A percentile compares a stretch with the other conserved stretches of the same genome.
phyloP scores from a whole-genome alignment of 2,113 vertebrate species.

The Potamarius usumacintae region DNA sequence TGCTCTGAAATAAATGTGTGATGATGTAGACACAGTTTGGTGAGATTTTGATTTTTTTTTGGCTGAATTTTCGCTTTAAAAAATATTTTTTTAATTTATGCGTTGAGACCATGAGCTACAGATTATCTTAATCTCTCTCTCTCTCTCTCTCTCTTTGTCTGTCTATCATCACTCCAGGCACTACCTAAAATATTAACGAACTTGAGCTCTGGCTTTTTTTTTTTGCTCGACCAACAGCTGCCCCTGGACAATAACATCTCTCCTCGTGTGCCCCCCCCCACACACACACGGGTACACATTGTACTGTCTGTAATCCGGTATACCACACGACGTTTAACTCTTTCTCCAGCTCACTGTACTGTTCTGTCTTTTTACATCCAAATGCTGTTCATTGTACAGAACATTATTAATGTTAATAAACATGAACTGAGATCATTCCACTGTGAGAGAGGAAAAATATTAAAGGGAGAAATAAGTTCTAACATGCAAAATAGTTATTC shows the following conservation, averaged over 20 bases:
- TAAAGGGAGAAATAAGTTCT: background rate
- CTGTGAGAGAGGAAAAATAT: background rate
- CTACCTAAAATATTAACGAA: constrained; percentile 75
- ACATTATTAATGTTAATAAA: background rate
- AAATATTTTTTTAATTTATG: background rate
- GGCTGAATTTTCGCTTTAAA: too few species aligned
- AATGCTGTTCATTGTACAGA: background rate
- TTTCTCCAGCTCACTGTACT: background rate
- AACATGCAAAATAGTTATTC: background rate
- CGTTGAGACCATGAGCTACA: background rate
- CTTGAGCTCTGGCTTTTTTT: constrained; percentile 41
- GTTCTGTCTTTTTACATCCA: constrained; percentile 9
- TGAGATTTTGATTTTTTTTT: background rate
- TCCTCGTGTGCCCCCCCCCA: background rate
- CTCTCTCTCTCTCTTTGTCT: background rate
- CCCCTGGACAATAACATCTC: constrained; percentile 50
- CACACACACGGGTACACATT: background rate
- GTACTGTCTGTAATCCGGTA: background rate
- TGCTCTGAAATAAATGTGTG: background rate
- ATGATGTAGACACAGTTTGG: background rate
- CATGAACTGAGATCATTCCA: background rate
- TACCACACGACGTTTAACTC: background rate
- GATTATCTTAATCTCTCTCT: constrained; percentile 1
- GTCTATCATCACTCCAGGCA: constrained; percentile 23
- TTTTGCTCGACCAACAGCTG: constrained; percentile 63